Percentiles rank a stretch among this genome's conserved stretches.
Evolutionary conservation across 2,888 invertebrate genomes (phyloP).

Genomic region (Drosophila neoperkinsi): DNA sequence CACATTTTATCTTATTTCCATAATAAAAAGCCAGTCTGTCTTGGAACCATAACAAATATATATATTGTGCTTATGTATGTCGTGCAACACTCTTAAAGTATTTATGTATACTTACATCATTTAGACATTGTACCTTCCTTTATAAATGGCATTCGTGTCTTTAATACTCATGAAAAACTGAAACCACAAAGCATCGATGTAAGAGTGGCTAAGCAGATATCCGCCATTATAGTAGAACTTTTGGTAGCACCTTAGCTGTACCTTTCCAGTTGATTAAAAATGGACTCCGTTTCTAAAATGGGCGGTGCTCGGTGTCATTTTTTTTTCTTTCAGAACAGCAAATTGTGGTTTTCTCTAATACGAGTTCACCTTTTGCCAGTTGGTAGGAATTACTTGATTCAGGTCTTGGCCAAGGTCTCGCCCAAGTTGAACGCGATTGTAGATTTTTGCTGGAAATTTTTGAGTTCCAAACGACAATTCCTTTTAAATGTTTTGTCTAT

Average conservation of each 20-base stretch:
- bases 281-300: neutral
- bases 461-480: neutral
- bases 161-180: neutral
- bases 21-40: neutral
- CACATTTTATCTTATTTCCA: constrained; percentile 2
- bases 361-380: neutral
- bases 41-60: neutral
- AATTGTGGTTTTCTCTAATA: neutral
- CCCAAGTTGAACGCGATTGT: neutral
- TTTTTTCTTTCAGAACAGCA: neutral
- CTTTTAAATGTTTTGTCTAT: neutral
- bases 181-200: neutral
- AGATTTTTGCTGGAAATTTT: neutral
- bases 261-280: neutral
- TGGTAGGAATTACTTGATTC: neutral
- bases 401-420: neutral
- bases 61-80: neutral
- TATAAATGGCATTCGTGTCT: neutral
- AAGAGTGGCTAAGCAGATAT: neutral
- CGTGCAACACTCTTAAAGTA: neutral
- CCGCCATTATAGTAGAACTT: neutral
- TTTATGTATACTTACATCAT: neutral
- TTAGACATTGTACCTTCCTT: neutral
- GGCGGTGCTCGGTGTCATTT: no score
- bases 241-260: neutral